Base-by-base conservation (phyloP, 1,140 invertebrate species). In the Agrilus planipennis region DNA sequence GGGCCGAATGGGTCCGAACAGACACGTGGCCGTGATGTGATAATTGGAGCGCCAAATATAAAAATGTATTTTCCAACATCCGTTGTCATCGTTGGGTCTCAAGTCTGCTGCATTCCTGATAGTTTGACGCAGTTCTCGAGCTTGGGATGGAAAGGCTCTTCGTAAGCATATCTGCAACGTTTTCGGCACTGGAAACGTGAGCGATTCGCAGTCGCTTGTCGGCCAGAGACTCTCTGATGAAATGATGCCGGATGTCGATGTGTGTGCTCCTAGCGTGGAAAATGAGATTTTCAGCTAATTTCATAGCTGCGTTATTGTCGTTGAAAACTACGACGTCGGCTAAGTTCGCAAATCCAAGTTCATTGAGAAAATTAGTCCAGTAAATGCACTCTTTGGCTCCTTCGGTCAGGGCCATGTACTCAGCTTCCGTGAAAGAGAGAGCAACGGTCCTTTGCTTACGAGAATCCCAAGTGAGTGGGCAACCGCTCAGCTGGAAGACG, bases 391-490 rank as follows among this genome's bases (percentile, higher is more conserved):
- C 53, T 39, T 54, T 56, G 12, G 44, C 30, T 1, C 45, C 52
- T 28, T 55, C 52, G 2, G 53, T 36, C 11, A 63, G 18, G 2
- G 54, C 54, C 37, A 61, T 55, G 34, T 62, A 64, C 36, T 68
- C 62, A 0, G 64, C 54, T 49, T 67, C 61, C 9, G 55, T 59
- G 20, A 47, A 57, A 6, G 55, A 63, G 6, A 64, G 40, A 5
- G 61, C 50, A 2, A 64, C 52, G n/a, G 50, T 54, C 25, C 30
- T 42, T 45, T 68, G 64, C 29, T 64, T 66, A 28, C 43, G 43
- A 10, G 42, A 43, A 23, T 49, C 35, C 54, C 55, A 64, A 2
- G 47, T 47, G n/a, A 66, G 45, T n/a, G 51, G 27, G 17, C 28
- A 20, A 4, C 51, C 53, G 19, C 27, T 38, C 4, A 61, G 28